Evolutionary conservation across 2,888 invertebrate genomes (phyloP).

Genomic region (Agrochola lota): DNA sequence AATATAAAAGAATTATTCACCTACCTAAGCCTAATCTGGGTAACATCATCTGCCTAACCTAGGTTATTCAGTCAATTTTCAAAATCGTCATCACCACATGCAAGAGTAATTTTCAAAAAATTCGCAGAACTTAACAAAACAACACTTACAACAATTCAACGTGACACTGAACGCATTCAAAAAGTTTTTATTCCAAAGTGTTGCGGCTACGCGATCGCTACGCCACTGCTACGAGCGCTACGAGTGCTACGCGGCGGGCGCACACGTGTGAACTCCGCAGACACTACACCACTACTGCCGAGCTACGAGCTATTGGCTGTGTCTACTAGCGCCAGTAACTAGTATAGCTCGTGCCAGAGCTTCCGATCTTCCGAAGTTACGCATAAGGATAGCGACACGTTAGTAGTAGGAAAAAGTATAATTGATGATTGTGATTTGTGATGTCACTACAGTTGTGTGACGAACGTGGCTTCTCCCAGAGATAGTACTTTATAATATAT

Average conservation of each 20-base stretch:
- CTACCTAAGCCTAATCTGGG: too few relatives aligned
- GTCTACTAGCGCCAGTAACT: constrained; percentile 7
- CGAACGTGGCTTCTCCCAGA: neutral
- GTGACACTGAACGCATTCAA: constrained; percentile 39
- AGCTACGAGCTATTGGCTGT: neutral
- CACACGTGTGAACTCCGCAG: constrained; percentile 66
- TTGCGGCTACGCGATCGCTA: constrained; percentile 63
- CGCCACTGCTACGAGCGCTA: constrained; percentile 50
- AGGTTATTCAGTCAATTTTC: neutral
- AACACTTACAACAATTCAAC: constrained; percentile 41
- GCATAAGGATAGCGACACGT: constrained; percentile 21
- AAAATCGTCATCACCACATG: neutral
- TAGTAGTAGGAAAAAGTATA: constrained; percentile 7
- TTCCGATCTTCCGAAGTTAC: constrained; percentile 17
- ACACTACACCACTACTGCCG: constrained; percentile 44
- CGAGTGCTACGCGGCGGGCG: constrained; percentile 59
- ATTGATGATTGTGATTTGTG: neutral
- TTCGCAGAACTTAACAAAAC: constrained; percentile 24
- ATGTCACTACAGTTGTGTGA: neutral
- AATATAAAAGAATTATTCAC: neutral
- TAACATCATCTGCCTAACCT: too few relatives aligned
- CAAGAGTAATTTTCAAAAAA: neutral
- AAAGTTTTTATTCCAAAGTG: constrained; percentile 35
- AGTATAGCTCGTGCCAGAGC: constrained; percentile 10
- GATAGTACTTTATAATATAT: neutral